Base-by-base conservation (phyloP, 2,888 invertebrate genomes). In the Oxytorus armatus region DNA sequence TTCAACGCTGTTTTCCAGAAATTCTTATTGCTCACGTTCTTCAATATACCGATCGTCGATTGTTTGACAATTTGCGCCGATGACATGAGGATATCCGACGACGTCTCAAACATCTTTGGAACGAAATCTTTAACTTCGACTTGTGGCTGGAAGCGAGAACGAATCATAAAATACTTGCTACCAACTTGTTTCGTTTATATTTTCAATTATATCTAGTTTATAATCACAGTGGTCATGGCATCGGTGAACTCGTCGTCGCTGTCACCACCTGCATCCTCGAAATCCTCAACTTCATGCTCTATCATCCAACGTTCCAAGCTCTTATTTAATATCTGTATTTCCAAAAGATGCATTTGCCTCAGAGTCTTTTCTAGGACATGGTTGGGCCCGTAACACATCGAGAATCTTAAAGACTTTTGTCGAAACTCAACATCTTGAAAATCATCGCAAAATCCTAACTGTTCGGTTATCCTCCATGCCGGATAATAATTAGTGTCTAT, bases 181-280 rank as follows among this genome's bases (percentile, higher is more conserved):
- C n/a, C n/a, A n/a, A n/a, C n/a, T n/a, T n/a, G 3, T 1, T 29
- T 29, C 8, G 8, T 18, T 18, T 3, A 18, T 16, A 29, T n/a
- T 29, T 16, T 2, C 14, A 5, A 29, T 29, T 14, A 25, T 14
- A 42, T 7, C 21, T n/a, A 61, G 57, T 61, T 61, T 79, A 65
- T 66, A 81, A 76, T 83, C 88, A 94, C 94, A 82, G 94, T 94
- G 14, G 94, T 94, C 80, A 94, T 90, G 4, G 94, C 94, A 86
- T 94, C 94, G 11, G 92, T 91, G 75, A 93, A 94, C 79, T 94
- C 93, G 53, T 94, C 94, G 57, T 94, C 94, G 2, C 92, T 92
- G 7, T 93, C 93, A 0, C 83, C 92, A 88, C 88, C 92, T 51
- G 86, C 86, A n/a, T 55, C 69, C 7, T 93, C 93, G 0, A 84